A percentile compares a stretch with the other conserved stretches of the same genome.
Conservation (phyloP, 2,797 vertebrate genomes). For the Artibeus lituratus region DNA sequence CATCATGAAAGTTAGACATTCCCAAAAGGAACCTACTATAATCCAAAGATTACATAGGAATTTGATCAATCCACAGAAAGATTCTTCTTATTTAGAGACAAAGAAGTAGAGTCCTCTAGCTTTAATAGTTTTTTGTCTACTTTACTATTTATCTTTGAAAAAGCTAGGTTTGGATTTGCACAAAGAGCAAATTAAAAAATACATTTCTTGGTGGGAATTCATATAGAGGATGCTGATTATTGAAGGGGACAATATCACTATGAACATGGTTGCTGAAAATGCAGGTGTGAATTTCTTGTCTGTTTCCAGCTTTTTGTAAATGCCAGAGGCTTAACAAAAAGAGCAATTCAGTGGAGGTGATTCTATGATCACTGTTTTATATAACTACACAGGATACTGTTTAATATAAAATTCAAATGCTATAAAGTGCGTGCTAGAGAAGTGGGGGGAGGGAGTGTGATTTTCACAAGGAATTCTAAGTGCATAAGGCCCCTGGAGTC, state of each 20-base stretch:
- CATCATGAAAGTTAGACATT: background rate
- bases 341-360: background rate
- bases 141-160: constrained; percentile 1
- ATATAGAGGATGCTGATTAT: background rate
- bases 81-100: background rate
- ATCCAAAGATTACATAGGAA: background rate
- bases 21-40: background rate
- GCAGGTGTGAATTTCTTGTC: background rate
- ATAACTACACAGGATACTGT: background rate
- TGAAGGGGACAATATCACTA: background rate
- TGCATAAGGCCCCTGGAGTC: background rate
- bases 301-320: background rate
- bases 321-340: background rate
- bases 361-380: background rate
- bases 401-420: background rate
- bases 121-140: background rate
- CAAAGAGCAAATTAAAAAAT: background rate
- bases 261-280: background rate
- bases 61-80: background rate
- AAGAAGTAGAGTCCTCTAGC: background rate
- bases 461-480: background rate
- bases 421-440: background rate
- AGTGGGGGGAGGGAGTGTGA: background rate
- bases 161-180: background rate
- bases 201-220: background rate